Base-by-base conservation (phyloP, 2,888 invertebrate genomes). In the Cecidostiba fungosa region DNA sequence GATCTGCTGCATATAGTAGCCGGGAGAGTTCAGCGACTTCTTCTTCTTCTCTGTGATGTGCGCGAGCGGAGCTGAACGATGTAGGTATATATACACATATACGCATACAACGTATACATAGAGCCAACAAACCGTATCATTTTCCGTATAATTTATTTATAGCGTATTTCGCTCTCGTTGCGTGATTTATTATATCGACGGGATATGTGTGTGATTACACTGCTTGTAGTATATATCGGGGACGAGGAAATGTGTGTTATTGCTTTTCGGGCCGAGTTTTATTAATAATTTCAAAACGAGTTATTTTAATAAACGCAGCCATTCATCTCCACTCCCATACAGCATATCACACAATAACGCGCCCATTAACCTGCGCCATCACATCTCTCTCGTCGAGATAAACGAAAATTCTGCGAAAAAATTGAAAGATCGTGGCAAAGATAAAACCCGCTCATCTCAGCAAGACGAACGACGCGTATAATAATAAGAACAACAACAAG, bases 21-120 rank as follows among this genome's bases (percentile, higher is more conserved):
- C 50, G n/a, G 26, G 39, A 59, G 87, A 59, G 88, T 88, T 88
- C 88, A 88, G 78, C 88, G 88, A 87, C 88, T 88, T 82, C 85
- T 47, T 19, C 54, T 54, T 19, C 3, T 19, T 3, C n/a, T 5
- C 54, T 54, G n/a, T 54, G n/a, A 16, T 86, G 70, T 76, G 86
- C 86, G 85, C 85, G 72, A 36, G 72, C n/a, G 2, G n/a, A 72
- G 36, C 39, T 36, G 19, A 66, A 29, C 62, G 62, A 29, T 10
- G 23, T n/a, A 23, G 0, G 26, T 26, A 23, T 62, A 26, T 54
- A 54, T 19, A 14, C 32, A 6, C 12, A 43, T n/a, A n/a, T n/a
- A n/a, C n/a, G n/a, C n/a, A 8, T 43, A 14, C 14, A 36, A 14
- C 14, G 47, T 43, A 86, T 32, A 32, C 36, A 50, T 12, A 59